Conservation (phyloP, 2,888 invertebrate genomes). For the Antitype chi region DNA sequence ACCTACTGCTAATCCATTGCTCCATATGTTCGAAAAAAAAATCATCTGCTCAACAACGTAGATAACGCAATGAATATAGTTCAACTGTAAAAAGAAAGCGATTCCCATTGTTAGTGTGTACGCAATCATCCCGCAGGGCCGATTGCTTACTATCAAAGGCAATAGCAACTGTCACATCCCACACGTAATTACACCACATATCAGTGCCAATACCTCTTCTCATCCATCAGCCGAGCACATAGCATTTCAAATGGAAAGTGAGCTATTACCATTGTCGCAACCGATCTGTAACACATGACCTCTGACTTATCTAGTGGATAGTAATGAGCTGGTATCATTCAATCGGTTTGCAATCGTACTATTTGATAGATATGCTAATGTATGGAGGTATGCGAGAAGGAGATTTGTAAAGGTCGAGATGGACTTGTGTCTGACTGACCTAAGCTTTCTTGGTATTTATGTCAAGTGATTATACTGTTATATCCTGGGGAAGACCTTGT, state of each 20-base stretch:
- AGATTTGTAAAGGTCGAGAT: conserved; percentile 36
- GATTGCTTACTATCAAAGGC: no score
- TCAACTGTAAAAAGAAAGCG: no score
- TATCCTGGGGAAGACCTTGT: not conserved
- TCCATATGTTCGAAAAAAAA: no score
- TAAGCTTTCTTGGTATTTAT: conserved; percentile 16
- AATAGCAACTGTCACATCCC: conserved; percentile 21
- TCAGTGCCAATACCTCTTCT: conserved; percentile 12
- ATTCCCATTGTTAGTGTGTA: no score
- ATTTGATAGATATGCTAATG: conserved; percentile 46
- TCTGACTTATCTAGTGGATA: conserved; percentile 38
- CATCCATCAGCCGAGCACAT: conserved; percentile 52
- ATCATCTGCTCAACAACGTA: no score
- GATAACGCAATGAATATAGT: no score
- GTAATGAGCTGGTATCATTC: conserved; percentile 55
- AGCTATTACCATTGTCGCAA: conserved; percentile 54
- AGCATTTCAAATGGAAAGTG: conserved; percentile 56
- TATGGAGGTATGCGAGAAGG: conserved; percentile 32
- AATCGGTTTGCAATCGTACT: conserved; percentile 48
- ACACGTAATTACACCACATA: conserved; percentile 42
- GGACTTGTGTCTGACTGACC: conserved; percentile 9
- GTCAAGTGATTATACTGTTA: not conserved
- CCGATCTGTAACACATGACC: conserved; percentile 54
- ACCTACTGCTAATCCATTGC: no score
- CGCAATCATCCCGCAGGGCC: no score